These are phyloP conservation scores for Bujurquina vittata DNA, from an alignment of 2,113 vertebrate genomes.

Conservation along the genomic window DNA sequence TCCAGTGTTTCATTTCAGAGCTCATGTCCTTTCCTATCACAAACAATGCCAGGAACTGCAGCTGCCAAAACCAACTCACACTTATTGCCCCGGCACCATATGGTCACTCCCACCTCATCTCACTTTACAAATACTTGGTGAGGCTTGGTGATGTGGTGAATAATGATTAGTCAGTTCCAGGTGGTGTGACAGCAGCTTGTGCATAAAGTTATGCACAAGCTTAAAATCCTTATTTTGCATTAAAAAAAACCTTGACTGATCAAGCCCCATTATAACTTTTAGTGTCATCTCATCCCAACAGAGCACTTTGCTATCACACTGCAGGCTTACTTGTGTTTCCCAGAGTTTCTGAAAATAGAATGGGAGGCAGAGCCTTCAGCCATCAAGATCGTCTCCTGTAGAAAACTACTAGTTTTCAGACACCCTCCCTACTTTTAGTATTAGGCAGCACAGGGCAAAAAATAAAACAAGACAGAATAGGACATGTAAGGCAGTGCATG, in stretches of 20 bases:
- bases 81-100: not conserved
- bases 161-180: conserved; percentile 1
- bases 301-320: not conserved
- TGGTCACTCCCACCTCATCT: conserved; percentile 26
- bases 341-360: not conserved
- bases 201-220: not conserved
- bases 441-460: no score
- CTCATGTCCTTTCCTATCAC: conserved; percentile 39
- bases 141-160: not conserved
- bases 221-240: not conserved
- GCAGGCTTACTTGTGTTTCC: not conserved
- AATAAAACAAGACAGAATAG: no score
- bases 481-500: not conserved
- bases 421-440: no score
- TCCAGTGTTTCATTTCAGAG: conserved; percentile 68
- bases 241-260: not conserved
- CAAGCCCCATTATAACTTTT: not conserved
- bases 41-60: not conserved
- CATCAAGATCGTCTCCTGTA: not conserved
- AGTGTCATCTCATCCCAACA: not conserved
- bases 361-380: not conserved
- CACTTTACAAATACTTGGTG: not conserved
- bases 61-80: not conserved
- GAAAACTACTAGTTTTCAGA: not conserved
- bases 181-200: not conserved